Base-by-base conservation (phyloP, 1,140 invertebrate species). In the Pararge aegeria region DNA sequence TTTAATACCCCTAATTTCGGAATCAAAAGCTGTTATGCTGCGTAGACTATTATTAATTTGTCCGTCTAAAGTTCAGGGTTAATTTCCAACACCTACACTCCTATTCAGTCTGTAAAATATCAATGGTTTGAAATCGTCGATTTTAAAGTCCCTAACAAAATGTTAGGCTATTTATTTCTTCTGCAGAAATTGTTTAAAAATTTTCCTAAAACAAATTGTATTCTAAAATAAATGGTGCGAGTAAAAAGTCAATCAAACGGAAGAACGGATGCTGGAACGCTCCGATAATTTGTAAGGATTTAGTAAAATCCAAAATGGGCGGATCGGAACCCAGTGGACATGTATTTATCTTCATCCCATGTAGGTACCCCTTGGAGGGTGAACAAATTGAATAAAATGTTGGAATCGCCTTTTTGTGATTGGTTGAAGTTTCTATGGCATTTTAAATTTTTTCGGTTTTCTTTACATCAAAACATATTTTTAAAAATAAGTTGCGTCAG, bases 331-430 rank as follows among this genome's bases (percentile, higher is more conserved):
- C 49, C 50, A 44, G 49, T 57, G 61, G 61, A 63, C 61, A 63
- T 63, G 54, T 63, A 63, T 57, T 63, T 63, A 63, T 63, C 61
- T 63, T 63, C 61, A 63, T 57, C 54, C 61, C 50, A 19, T 61
- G 59, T 62, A 49, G 46, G 46, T 15, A 56, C 55, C 61, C 55
- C 57, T 57, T 56, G 61, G 61, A 63, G 61, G 61, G 61, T 57
- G 61, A 48, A 63, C 54, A 63, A 63, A 63, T 63, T 63, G 55
- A 63, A 63, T 63, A 63, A 63, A 63, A 61, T 55, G 59, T 44
- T 61, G 38, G 37, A 55, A 63, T 56, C 61, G 40, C 24, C 55
- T 49, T 20, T 13, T 44, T 37, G 24, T 57, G 50, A 57, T 53
- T 57, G 50, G 42, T 19, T 27, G n/a, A 34, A 12, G 9, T 12